Percentiles rank a stretch among this genome's conserved stretches.
Conservation (phyloP, 2,797 vertebrate genomes). For the Myotis findleyi region DNA sequence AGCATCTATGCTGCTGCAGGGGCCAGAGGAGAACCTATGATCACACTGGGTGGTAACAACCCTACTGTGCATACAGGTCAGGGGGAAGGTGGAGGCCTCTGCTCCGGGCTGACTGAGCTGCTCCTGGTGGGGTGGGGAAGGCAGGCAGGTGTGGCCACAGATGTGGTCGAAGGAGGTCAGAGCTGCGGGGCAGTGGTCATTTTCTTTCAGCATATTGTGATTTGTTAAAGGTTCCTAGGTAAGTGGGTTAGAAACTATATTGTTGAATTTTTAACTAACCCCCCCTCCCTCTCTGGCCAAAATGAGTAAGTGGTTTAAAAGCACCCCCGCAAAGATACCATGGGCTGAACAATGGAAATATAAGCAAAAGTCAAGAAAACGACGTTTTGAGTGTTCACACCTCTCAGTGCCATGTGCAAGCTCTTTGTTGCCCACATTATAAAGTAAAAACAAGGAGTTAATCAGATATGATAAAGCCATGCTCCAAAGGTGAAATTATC, state of each 20-base stretch:
- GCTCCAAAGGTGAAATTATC: not conserved
- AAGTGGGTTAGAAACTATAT: not conserved
- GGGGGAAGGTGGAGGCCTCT: not conserved
- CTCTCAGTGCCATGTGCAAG: not conserved
- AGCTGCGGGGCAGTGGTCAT: not conserved
- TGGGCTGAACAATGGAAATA: not conserved
- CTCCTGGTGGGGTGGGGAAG: not conserved
- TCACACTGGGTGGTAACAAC: not conserved
- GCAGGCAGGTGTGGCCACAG: not conserved
- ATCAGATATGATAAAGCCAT: not conserved
- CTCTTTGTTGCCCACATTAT: not conserved
- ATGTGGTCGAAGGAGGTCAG: not conserved
- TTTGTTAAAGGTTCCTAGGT: not conserved
- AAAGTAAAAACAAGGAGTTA: not conserved
- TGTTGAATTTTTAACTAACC: slow-evolving; percentile 22
- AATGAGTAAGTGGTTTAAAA: slow-evolving; percentile 26
- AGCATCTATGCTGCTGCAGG: slow-evolving; percentile 56
- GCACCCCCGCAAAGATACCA: not conserved
- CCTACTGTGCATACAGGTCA: too few relatives aligned
- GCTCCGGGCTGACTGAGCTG: not conserved
- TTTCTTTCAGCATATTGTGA: not conserved
- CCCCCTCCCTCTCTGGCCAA: not conserved
- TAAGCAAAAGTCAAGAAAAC: slow-evolving; percentile 33
- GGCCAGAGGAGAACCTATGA: not conserved
- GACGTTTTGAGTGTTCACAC: not conserved